Percentiles rank a stretch among this genome's conserved stretches.
phyloP scores from a whole-genome alignment of 2,888 invertebrate species.

The Gerosis bhagava region DNA sequence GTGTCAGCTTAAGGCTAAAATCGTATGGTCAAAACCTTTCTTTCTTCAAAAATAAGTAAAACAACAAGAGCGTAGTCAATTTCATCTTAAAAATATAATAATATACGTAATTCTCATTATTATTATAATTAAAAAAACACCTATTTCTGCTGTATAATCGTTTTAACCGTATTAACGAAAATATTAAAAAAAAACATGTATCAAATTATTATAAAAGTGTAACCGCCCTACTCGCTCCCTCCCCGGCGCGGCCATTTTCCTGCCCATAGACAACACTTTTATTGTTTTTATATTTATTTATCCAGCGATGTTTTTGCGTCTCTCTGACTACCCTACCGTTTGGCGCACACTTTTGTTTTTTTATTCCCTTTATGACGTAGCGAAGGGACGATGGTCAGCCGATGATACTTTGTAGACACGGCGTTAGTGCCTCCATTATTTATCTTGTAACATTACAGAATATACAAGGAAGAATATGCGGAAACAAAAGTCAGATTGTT shows the following conservation, averaged over 20 bases:
- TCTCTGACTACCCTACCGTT: constrained; percentile 58
- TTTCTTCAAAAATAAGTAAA: too few relatives aligned
- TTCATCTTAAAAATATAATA: too few relatives aligned
- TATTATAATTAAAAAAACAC: too few relatives aligned
- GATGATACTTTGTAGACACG: constrained; percentile 42
- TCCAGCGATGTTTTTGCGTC: constrained; percentile 67
- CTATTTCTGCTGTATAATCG: too few relatives aligned
- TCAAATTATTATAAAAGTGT: constrained; percentile 29
- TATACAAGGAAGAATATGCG: neutral
- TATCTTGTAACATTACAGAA: constrained; percentile 3
- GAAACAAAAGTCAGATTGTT: neutral
- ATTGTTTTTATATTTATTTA: constrained; percentile 82
- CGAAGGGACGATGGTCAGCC: constrained; percentile 45
- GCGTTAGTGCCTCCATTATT: constrained; percentile 21
- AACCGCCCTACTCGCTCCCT: constrained; percentile 55
- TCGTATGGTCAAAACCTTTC: too few relatives aligned
- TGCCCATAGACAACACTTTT: constrained; percentile 79
- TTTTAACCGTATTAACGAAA: too few relatives aligned
- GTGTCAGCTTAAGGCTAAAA: too few relatives aligned
- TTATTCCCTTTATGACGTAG: constrained; percentile 58
- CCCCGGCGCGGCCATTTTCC: constrained; percentile 72
- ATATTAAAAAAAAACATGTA: neutral
- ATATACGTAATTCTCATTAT: too few relatives aligned
- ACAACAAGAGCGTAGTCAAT: too few relatives aligned
- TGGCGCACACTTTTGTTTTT: constrained; percentile 42